Base-by-base conservation (phyloP, 2,113 vertebrate genomes). In the Odobenus rosmarus region DNA sequence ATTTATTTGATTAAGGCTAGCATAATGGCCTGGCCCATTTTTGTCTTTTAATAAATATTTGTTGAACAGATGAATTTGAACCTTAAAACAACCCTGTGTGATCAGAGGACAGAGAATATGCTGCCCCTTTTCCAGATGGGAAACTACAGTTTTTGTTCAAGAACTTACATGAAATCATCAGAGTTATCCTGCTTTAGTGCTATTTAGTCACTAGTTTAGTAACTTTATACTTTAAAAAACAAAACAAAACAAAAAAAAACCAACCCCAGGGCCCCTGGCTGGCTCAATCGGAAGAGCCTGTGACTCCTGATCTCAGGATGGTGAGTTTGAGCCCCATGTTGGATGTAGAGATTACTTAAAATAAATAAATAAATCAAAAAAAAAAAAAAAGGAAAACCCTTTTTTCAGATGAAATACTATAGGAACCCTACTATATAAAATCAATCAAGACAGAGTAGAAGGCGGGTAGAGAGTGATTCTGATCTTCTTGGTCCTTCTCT, bases 21-120 rank as follows among this genome's bases (percentile, higher is more conserved):
- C 11, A 92, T 74, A 88, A 84, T 36, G 5, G 8, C 5, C 5
- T 74, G 55, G 19, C 2, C 7, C 31, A 83, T 69, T 84, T 77
- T 76, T 89, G n/a, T 80, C 28, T 74, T 97, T 80, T 81, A 92
- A 92, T 82, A 95, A 85, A 79, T 74, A 91, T 74, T 12, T 94
- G 62, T 55, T 97, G 61, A 88, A 67, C 26, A 31, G 14, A 61
- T 94, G 12, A 91, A 89, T 61, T 1, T 92, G 36, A 90, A 93
- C 57, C 51, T 88, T 62, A 79, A 84, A 96, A 93, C 7, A 80
- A 82, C 0, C 28, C 14, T 84, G 24, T 85, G 77, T 93, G 21
- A 62, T 51, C 4, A 87, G 59, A 93, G 26, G 93, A 62, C 39
- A 77, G 24, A 71, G 18, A 64, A 80, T 18, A 90, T 12, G 26